Evolutionary conservation across 2,888 invertebrate species (phyloP).

Genomic region (Ferrisia virgata): DNA sequence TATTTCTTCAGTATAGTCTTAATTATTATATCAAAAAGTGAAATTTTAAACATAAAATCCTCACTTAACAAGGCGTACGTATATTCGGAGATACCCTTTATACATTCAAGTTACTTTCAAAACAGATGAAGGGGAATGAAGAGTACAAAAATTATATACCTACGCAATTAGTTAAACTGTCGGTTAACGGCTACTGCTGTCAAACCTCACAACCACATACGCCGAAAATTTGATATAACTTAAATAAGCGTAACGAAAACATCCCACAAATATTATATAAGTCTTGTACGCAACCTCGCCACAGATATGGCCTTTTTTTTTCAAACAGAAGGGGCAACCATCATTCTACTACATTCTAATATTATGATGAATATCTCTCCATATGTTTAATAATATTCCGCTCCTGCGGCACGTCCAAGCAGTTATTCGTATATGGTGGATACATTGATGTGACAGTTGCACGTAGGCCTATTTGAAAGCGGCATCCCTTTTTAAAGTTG

Average conservation of each 20-base stretch:
- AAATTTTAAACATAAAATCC: no score
- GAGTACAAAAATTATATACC: neutral
- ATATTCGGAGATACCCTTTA: no score
- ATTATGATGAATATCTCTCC: neutral
- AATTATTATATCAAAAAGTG: no score
- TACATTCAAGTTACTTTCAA: neutral
- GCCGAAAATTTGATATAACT: conserved; percentile 29
- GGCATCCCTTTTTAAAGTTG: neutral
- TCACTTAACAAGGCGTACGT: no score
- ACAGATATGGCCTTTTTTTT: no score
- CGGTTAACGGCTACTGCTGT: conserved; percentile 29
- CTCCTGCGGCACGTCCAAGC: neutral
- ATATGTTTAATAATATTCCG: neutral
- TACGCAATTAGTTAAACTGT: conserved; percentile 17
- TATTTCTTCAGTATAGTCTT: no score
- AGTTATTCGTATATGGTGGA: neutral
- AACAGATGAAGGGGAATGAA: neutral
- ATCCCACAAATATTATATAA: conserved; percentile 8
- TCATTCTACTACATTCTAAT: no score
- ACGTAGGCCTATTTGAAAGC: neutral
- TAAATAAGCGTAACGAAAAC: conserved; percentile 42
- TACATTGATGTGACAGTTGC: conserved; percentile 13
- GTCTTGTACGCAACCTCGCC: no score
- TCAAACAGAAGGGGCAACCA: no score
- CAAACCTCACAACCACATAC: conserved; percentile 10